Evolutionary conservation across 2,888 invertebrate genomes (phyloP), one percentile per base, ranked within the genome.

Genomic region (Acanthosepion esculentum): DNA sequence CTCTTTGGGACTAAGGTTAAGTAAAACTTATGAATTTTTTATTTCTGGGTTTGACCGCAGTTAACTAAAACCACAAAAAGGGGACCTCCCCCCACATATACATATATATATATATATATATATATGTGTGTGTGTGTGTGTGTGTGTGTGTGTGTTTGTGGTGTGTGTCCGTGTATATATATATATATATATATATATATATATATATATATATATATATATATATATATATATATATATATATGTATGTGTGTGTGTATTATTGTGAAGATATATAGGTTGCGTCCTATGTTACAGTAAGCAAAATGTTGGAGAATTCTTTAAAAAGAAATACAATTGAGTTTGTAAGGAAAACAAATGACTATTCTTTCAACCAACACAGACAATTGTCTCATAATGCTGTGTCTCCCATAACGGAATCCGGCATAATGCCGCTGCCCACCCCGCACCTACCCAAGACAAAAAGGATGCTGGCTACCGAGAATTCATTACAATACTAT

Each of bases 361-460:
- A 78, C n/a, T 29, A n/a, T 78, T 12, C n/a, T n/a, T 10, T 78
- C 29, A 78, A 78, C 29, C 29, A 78, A 78, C 29, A 12, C n/a
- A 29, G 78, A n/a, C 78, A 78, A 78, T 78, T 78, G 78, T 78
- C 78, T 78, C 78, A 78, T 78, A 78, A 78, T 78, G 78, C n/a
- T 15, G n/a, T 78, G n/a, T 29, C n/a, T n/a, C n/a, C 78, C n/a
- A 29, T 78, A 78, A 78, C 78, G n/a, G 78, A n/a, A 78, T 78
- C 10, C 29, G 78, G n/a, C 78, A 29, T 78, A 3, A 78, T n/a
- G 78, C n/a, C n/a, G n/a, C 78, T n/a, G 10, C 18, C 78, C 78
- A n/a, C 26, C 7, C 64, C 64, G 29, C 64, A 8, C 26, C 64
- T 7, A 12, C 29, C 8, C 29, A 1, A n/a, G 29, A 29, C 41